Conservation (phyloP, 2,797 vertebrate genomes). For the Euthynnus affinis region DNA sequence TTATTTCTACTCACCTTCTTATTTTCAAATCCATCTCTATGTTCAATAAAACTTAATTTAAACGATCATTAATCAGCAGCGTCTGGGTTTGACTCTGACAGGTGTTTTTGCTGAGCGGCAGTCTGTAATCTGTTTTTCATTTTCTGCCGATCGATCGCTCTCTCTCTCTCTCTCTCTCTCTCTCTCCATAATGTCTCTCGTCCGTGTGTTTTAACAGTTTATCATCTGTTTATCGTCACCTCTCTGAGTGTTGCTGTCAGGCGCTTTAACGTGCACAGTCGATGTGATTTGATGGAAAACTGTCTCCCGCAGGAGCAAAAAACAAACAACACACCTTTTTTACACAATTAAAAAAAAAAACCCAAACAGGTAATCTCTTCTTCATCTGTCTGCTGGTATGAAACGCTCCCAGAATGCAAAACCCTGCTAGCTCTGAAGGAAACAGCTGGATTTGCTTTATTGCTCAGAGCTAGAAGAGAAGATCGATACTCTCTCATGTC, state of each 20-base stretch:
- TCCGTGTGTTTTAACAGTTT: background rate
- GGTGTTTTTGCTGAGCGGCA: conserved; percentile 28
- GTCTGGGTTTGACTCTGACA: conserved; percentile 4
- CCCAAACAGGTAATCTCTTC: background rate
- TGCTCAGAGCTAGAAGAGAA: too few species aligned
- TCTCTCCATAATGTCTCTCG: background rate
- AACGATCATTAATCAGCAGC: conserved; percentile 37
- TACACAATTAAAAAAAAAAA: too few species aligned
- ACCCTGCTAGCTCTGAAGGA: too few species aligned
- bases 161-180: conserved; percentile 4
- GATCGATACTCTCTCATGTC: too few species aligned
- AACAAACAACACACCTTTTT: background rate
- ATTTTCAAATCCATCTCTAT: conserved; percentile 44
- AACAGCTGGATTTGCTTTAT: too few species aligned
- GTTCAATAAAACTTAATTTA: conserved; percentile 10
- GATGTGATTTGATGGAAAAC: conserved; percentile 18
- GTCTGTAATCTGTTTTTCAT: conserved; percentile 51
- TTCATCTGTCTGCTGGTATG: too few species aligned
- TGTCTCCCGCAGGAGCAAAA: background rate
- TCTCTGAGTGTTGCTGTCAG: background rate
- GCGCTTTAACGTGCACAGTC: background rate
- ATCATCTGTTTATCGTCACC: background rate
- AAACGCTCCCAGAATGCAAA: too few species aligned
- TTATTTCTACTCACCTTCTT: conserved; percentile 15
- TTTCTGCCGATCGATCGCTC: conserved; percentile 30